phyloP scores from a whole-genome alignment of 2,888 invertebrate genomes.

The Eledona agricola region DNA sequence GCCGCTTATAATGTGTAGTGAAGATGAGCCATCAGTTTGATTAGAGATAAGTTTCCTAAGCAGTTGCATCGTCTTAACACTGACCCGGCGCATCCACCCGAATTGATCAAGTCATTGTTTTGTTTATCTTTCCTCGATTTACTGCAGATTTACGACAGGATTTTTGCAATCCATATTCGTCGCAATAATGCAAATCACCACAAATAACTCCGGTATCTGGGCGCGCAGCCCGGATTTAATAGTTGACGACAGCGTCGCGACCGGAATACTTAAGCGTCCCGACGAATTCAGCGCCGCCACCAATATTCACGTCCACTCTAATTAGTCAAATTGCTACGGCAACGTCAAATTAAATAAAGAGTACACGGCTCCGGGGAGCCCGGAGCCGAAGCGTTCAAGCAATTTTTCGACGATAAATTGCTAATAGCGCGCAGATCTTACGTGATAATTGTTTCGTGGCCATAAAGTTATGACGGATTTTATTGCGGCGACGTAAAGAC shows the following conservation, averaged over 20 bases:
- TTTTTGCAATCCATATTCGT: constrained; percentile 27
- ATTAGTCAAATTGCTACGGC: constrained; percentile 47
- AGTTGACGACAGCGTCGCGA: constrained; percentile 47
- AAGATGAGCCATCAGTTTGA: constrained; percentile 31
- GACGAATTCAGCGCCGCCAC: constrained; percentile 40
- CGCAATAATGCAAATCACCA: constrained; percentile 38
- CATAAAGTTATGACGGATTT: too few species aligned
- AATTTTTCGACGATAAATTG: too few species aligned
- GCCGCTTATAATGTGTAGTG: constrained; percentile 30
- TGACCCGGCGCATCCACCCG: too few species aligned
- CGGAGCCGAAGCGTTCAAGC: too few species aligned
- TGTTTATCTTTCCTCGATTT: too few species aligned
- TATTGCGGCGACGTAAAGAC: too few species aligned
- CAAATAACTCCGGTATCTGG: constrained; percentile 41
- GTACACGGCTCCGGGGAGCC: too few species aligned
- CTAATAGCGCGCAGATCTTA: too few species aligned
- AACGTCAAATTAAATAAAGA: constrained; percentile 48
- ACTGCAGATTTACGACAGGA: too few species aligned
- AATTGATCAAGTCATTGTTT: too few species aligned
- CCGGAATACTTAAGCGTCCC: constrained; percentile 44
- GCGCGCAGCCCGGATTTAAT: constrained; percentile 46
- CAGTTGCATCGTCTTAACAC: too few species aligned
- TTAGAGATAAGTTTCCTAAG: constrained; percentile 27
- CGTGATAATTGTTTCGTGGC: too few species aligned
- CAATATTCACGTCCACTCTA: constrained; percentile 49